phyloP scores from a whole-genome alignment of 2,888 invertebrate species.

The Tetropium fuscum region DNA sequence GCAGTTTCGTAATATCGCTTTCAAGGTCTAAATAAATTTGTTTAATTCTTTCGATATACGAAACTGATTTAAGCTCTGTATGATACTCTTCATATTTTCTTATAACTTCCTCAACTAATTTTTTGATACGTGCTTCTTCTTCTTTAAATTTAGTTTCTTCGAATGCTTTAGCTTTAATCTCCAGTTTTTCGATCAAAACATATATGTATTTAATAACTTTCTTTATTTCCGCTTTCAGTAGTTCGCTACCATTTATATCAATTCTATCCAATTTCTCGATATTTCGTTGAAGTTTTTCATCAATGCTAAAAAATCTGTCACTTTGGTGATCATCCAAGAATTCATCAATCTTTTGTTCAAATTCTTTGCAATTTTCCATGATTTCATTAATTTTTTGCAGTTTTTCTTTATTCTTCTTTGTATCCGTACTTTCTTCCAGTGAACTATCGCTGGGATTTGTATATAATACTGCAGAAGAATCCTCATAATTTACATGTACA shows the following conservation, averaged over 20 bases:
- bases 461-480: not conserved
- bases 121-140: no score
- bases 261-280: constrained; percentile 36
- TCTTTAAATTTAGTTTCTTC: not conserved
- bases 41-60: no score
- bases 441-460: not conserved
- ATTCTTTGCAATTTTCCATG: not conserved
- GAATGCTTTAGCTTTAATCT: not conserved
- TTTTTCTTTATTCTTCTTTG: not conserved
- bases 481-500: not conserved
- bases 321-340: constrained; percentile 12
- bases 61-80: no score
- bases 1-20: no score
- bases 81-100: no score
- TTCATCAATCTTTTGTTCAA: constrained; percentile 7
- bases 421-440: not conserved
- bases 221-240: constrained; percentile 27
- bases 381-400: constrained; percentile 16
- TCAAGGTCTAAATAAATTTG: no score
- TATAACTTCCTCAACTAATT: no score
- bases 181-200: constrained; percentile 9
- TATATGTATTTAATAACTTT: constrained; percentile 34
- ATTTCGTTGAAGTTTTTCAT: constrained; percentile 37
- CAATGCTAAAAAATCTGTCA: constrained; percentile 26
- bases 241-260: constrained; percentile 21